These are phyloP conservation scores for Thalpophila matura DNA, from an alignment of 2,888 invertebrate genomes.

Conservation along the genomic window DNA sequence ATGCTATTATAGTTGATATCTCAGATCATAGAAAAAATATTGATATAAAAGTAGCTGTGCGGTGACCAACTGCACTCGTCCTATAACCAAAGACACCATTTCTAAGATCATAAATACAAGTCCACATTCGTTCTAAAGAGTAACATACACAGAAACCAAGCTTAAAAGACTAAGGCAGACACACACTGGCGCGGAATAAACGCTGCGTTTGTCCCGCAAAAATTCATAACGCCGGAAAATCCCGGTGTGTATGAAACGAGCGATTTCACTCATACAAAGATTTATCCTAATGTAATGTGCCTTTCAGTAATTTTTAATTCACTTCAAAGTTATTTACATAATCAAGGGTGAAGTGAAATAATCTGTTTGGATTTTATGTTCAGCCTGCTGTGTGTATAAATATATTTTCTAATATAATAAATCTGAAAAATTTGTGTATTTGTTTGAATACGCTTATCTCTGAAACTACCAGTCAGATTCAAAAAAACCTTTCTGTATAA, in stretches of 20 bases:
- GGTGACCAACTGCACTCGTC: not conserved
- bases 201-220: slow-evolving; percentile 49
- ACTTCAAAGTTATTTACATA: slow-evolving; percentile 34
- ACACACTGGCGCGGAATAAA: slow-evolving; percentile 57
- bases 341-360: slow-evolving; percentile 7
- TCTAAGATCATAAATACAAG: slow-evolving; percentile 6
- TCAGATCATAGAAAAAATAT: too few species aligned
- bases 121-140: slow-evolving; percentile 5
- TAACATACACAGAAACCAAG: slow-evolving; percentile 1
- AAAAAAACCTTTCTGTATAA: too few species aligned
- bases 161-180: slow-evolving; percentile 12
- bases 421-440: too few species aligned
- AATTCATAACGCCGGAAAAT: slow-evolving; percentile 61
- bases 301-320: slow-evolving; percentile 39
- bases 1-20: too few species aligned
- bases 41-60: too few species aligned
- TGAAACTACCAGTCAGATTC: too few species aligned
- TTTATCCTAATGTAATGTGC: slow-evolving; percentile 39
- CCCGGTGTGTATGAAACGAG: slow-evolving; percentile 37
- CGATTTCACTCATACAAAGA: slow-evolving; percentile 52
- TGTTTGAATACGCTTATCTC: too few species aligned
- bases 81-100: slow-evolving; percentile 2
- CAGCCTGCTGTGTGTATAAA: too few species aligned
- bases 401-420: not conserved
- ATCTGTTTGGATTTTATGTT: not conserved